Percentiles rank a stretch among this genome's conserved stretches.
Evolutionary conservation across 2,113 vertebrate species (phyloP).

Genomic region (Cebidichthys violaceus): DNA sequence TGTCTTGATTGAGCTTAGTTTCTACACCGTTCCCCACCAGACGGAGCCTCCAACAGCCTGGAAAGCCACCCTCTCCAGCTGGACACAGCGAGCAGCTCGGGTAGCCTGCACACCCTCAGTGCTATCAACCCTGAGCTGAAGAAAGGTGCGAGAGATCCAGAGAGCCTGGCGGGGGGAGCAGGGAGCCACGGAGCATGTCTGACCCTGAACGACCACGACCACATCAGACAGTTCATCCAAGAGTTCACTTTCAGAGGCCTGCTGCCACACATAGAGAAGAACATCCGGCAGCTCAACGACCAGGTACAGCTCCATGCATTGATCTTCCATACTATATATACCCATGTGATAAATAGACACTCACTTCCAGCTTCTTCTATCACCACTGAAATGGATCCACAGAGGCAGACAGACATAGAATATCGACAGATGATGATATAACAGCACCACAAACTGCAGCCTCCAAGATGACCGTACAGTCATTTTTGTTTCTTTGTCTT

Average conservation of each 20-base stretch:
- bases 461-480: no score
- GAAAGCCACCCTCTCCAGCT: constrained; percentile 89
- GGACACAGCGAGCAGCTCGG: constrained; percentile 80
- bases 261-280: constrained; percentile 97
- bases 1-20: neutral
- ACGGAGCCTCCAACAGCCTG: constrained; percentile 83
- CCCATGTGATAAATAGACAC: neutral
- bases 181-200: constrained; percentile 90
- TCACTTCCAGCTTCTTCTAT: neutral
- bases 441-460: no score
- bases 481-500: neutral
- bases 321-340: neutral
- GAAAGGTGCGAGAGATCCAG: constrained; percentile 78
- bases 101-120: constrained; percentile 74
- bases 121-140: constrained; percentile 77
- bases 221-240: constrained; percentile 96
- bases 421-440: neutral
- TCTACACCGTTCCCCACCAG: constrained; percentile 70
- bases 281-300: constrained; percentile 97
- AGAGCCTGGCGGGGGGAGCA: constrained; percentile 63
- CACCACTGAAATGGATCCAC: neutral
- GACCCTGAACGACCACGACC: constrained; percentile 95
- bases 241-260: constrained; percentile 98
- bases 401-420: neutral
- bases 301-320: constrained; percentile 84